Conservation (phyloP, 2,888 invertebrate genomes). For the Idaea straminata region DNA sequence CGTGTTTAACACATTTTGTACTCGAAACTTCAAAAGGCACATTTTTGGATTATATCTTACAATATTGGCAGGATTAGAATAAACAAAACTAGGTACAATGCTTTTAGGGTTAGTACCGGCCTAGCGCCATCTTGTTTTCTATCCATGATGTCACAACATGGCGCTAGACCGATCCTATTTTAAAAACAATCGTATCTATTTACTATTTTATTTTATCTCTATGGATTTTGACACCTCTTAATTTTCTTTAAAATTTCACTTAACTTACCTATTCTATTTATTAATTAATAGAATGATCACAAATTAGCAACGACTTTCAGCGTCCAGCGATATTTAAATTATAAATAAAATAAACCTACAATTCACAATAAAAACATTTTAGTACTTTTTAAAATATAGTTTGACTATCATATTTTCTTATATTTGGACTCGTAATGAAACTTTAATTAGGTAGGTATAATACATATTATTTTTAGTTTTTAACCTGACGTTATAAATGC, state of each 20-base stretch:
- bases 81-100: constrained; percentile 28
- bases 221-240: no score
- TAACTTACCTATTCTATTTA: background rate
- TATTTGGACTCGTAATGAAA: background rate
- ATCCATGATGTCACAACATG: no score
- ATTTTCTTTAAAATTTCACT: background rate
- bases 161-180: no score
- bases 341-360: constrained; percentile 48
- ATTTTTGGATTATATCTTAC: constrained; percentile 17
- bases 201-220: no score
- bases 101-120: no score
- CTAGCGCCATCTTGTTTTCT: no score
- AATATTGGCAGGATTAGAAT: background rate
- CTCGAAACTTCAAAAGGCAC: constrained; percentile 26
- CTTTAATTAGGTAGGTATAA: background rate
- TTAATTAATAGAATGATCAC: constrained; percentile 58
- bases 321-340: constrained; percentile 48
- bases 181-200: no score
- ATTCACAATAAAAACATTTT: constrained; percentile 32
- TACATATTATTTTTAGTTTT: background rate
- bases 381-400: background rate
- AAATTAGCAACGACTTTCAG: constrained; percentile 55
- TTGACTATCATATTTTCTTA: constrained; percentile 18
- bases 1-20: constrained; percentile 3
- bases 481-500: no score